Conservation (phyloP, 2,113 vertebrate species). For the Myocastor coypus region DNA sequence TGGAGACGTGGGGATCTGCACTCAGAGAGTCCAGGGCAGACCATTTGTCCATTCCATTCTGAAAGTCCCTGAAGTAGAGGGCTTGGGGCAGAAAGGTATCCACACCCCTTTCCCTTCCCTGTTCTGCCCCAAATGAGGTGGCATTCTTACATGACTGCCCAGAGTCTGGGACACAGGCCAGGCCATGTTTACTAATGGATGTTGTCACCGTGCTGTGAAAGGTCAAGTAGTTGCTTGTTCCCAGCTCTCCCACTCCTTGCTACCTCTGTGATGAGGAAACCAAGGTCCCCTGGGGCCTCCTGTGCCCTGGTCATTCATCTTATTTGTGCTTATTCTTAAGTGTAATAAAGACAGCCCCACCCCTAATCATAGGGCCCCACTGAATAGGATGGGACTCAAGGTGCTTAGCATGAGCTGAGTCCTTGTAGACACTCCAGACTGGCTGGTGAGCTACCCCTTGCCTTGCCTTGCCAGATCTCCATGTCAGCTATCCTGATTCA, state of each 20-base stretch:
- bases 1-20: not conserved
- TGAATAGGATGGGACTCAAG: not conserved
- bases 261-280: not conserved
- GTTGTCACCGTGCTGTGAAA: not conserved
- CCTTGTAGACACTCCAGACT: not conserved
- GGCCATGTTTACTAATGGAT: not conserved
- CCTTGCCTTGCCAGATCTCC: not conserved
- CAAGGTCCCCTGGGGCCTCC: rapidly evolving
- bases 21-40: not conserved
- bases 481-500: not conserved
- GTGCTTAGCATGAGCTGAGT: not conserved
- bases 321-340: not conserved
- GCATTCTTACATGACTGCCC: not conserved
- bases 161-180: not conserved
- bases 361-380: not conserved
- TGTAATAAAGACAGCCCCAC: not conserved
- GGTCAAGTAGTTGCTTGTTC: not conserved
- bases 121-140: not conserved
- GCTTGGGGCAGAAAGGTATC: not conserved
- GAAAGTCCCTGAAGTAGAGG: not conserved
- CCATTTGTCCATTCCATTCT: not conserved
- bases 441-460: not conserved
- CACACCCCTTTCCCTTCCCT: not conserved
- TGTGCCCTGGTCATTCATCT: not conserved
- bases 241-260: not conserved